Conservation (phyloP, 2,113 vertebrate genomes). For the Pristiophorus japonicus region DNA sequence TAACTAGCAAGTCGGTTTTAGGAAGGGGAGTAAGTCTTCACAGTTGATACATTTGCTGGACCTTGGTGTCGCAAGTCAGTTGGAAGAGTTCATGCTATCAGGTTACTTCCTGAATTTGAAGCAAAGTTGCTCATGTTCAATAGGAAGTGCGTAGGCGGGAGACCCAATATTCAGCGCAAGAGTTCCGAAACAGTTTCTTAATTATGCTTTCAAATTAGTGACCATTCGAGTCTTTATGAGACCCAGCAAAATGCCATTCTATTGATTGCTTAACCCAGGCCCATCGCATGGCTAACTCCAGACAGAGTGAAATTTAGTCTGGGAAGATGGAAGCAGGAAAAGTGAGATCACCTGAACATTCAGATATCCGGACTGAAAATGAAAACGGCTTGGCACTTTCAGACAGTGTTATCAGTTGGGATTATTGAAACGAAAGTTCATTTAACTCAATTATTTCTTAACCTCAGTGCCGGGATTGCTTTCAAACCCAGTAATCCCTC, state of each 20-base stretch:
- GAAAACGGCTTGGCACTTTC: background rate
- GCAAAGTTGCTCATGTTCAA: background rate
- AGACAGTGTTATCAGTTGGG: constrained; percentile 18
- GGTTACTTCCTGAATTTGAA: background rate
- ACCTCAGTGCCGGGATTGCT: constrained; percentile 25
- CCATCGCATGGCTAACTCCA: background rate
- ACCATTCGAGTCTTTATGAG: constrained; percentile 22
- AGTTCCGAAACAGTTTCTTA: constrained; percentile 4
- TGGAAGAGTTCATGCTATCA: background rate
- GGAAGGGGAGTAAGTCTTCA: background rate
- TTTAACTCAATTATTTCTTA: constrained; percentile 37
- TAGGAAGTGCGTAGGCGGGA: background rate
- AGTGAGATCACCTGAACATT: constrained; percentile 39
- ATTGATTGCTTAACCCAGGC: constrained; percentile 30
- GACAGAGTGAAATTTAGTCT: constrained; percentile 42
- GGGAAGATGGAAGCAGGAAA: background rate
- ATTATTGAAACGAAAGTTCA: constrained; percentile 35
- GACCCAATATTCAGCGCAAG: background rate
- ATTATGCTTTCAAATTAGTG: constrained; percentile 19
- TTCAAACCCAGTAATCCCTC: constrained; percentile 33
- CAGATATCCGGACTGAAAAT: constrained; percentile 36
- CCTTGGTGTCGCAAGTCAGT: background rate
- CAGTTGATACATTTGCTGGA: background rate
- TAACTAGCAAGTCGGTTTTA: background rate
- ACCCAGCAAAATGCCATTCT: background rate